Percentiles rank a stretch among this genome's conserved stretches.
Evolutionary conservation across 2,797 vertebrate genomes (phyloP).

Genomic region (Anguilla obscura): DNA sequence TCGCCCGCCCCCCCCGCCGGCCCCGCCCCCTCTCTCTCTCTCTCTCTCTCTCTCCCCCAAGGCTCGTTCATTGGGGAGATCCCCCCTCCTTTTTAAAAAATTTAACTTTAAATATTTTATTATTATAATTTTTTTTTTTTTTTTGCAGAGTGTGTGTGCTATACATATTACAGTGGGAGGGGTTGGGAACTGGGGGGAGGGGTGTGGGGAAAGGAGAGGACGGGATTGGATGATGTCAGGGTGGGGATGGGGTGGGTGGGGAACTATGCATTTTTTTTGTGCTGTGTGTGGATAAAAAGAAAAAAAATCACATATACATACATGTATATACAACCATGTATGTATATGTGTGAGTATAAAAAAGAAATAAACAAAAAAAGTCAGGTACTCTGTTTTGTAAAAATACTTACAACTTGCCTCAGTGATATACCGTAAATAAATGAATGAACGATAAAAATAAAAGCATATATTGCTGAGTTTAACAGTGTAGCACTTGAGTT

Average conservation of each 20-base stretch:
- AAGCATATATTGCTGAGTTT: constrained; percentile 74
- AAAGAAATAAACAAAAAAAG: constrained; percentile 71
- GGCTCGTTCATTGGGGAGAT: constrained; percentile 49
- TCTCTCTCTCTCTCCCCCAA: constrained; percentile 44
- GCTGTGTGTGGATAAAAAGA: constrained; percentile 82
- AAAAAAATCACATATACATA: constrained; percentile 72
- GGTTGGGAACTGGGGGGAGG: constrained; percentile 47
- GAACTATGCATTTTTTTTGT: constrained; percentile 95
- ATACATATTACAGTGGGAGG: constrained; percentile 87
- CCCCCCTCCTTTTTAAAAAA: constrained; percentile 56
- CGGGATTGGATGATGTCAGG: constrained; percentile 47
- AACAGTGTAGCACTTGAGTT: constrained; percentile 93
- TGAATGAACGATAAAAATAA: constrained; percentile 73
- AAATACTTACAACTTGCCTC: constrained; percentile 97
- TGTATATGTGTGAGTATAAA: constrained; percentile 70
- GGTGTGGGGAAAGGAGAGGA: constrained; percentile 33
- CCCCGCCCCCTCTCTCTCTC: constrained; percentile 25
- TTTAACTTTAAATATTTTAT: constrained; percentile 63
- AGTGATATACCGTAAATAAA: constrained; percentile 78
- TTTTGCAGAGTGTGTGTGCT: constrained; percentile 90
- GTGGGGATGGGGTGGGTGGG: constrained; percentile 67
- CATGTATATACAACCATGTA: constrained; percentile 63
- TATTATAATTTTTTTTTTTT: constrained; percentile 58
- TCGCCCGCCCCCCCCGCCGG: constrained; percentile 23
- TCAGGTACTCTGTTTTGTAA: constrained; percentile 83